These are phyloP conservation scores for Haliclona indistincta DNA, from an alignment of 37 sponge, comb jelly and placozoan genomes.

Conservation along the genomic window DNA sequence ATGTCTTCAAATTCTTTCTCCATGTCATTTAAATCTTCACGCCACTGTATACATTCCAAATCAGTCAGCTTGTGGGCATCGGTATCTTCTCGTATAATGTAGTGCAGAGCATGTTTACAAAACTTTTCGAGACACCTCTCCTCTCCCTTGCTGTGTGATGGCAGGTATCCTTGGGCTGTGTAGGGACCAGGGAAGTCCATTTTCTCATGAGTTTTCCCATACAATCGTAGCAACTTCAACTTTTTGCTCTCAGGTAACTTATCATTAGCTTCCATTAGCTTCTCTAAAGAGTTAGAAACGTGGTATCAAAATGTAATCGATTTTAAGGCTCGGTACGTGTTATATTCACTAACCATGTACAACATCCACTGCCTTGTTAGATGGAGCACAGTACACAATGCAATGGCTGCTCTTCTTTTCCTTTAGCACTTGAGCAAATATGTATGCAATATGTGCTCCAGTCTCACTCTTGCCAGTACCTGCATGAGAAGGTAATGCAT, in stretches of 20 bases:
- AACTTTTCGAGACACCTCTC: neutral
- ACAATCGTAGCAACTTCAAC: conserved; percentile 22
- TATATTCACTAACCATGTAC: no score
- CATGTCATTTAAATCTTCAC: neutral
- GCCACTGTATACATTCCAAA: no score
- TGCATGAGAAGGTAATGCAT: conserved; percentile 2
- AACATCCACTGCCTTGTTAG: conserved; percentile 76
- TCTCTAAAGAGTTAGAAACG: no score
- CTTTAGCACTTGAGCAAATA: conserved; percentile 52
- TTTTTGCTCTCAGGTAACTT: no score
- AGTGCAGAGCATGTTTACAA: conserved; percentile 16
- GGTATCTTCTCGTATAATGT: neutral
- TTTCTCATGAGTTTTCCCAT: conserved; percentile 35
- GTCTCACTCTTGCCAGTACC: conserved; percentile 81
- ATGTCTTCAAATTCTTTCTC: no score
- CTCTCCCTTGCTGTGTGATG: neutral
- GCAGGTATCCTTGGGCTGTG: neutral
- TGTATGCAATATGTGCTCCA: conserved; percentile 78
- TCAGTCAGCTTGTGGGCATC: no score
- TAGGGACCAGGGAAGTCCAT: no score
- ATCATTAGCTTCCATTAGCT: neutral
- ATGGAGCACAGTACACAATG: conserved; percentile 78
- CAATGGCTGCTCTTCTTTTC: neutral
- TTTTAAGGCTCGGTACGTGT: no score
- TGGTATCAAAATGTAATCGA: no score